Conservation (phyloP, 1,140 invertebrate species). For the Bilobella aurantiaca region DNA sequence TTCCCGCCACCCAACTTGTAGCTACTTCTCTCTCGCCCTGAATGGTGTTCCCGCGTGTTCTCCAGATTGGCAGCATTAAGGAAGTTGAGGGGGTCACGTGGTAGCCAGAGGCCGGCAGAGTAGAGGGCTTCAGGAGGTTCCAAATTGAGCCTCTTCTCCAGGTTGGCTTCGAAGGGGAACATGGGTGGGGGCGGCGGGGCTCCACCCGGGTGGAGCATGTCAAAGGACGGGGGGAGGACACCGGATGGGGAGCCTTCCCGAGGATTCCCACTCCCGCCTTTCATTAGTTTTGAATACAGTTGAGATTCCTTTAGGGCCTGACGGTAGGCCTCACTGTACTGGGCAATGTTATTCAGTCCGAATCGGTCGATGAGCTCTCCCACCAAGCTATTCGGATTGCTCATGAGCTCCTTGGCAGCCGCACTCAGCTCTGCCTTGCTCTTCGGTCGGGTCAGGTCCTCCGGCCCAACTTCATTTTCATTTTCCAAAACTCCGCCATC, state of each 20-base stretch:
- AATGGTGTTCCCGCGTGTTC: constrained; percentile 30
- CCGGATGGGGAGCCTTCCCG: too few relatives aligned
- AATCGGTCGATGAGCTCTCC: constrained; percentile 95
- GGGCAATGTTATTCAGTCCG: constrained; percentile 82
- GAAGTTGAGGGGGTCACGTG: constrained; percentile 45
- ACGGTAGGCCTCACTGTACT: constrained; percentile 90
- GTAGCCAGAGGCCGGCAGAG: constrained; percentile 35
- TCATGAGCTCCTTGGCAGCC: constrained; percentile 39
- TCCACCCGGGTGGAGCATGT: too few relatives aligned
- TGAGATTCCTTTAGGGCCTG: constrained; percentile 79
- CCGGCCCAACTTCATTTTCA: constrained; percentile 40
- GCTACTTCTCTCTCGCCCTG: constrained; percentile 9
- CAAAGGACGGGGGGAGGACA: too few relatives aligned
- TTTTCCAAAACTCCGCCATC: too few relatives aligned
- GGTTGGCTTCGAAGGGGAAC: constrained; percentile 19
- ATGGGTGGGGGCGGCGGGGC: constrained; percentile 29
- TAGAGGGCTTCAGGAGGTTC: constrained; percentile 35
- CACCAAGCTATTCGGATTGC: constrained; percentile 58
- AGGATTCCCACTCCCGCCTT: constrained; percentile 19
- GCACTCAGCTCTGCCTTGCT: constrained; percentile 38
- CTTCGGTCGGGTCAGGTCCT: constrained; percentile 38
- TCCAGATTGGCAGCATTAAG: constrained; percentile 38
- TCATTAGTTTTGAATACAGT: constrained; percentile 34
- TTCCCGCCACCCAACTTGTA: neutral
- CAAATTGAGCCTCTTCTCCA: constrained; percentile 53